Evolutionary conservation across 1,140 invertebrate genomes (phyloP).

Genomic region (Armadillidium nasatum): DNA sequence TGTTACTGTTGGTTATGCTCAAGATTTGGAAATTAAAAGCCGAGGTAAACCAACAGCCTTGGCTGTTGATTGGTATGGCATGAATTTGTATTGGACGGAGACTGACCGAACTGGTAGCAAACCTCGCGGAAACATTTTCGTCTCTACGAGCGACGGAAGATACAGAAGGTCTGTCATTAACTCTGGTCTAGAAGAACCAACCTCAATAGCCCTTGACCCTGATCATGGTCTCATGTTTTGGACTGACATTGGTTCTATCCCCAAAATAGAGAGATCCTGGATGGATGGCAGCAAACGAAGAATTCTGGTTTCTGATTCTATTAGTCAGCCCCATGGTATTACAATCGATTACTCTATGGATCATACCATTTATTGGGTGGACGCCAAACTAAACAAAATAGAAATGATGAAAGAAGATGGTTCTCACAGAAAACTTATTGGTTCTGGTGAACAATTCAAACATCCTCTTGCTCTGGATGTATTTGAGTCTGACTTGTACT

Average conservation of each 20-base stretch:
- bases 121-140: constrained; percentile 66
- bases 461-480: constrained; percentile 85
- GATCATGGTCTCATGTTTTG: constrained; percentile 79
- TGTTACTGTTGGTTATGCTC: constrained; percentile 64
- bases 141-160: constrained; percentile 80
- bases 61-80: constrained; percentile 85
- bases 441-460: constrained; percentile 65
- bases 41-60: constrained; percentile 75
- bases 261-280: constrained; percentile 86
- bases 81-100: constrained; percentile 93
- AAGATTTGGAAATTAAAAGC: constrained; percentile 67
- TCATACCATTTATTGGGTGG: constrained; percentile 89
- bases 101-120: constrained; percentile 64
- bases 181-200: constrained; percentile 67
- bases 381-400: constrained; percentile 88
- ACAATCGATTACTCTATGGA: constrained; percentile 85
- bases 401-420: constrained; percentile 84
- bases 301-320: constrained; percentile 68
- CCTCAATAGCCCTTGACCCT: constrained; percentile 81
- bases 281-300: constrained; percentile 88
- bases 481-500: constrained; percentile 81
- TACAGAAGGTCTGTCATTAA: constrained; percentile 70
- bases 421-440: constrained; percentile 60
- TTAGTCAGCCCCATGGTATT: constrained; percentile 79
- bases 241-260: constrained; percentile 75